Conservation (phyloP, 2,888 invertebrate genomes). For the Mythimna lalbum region DNA sequence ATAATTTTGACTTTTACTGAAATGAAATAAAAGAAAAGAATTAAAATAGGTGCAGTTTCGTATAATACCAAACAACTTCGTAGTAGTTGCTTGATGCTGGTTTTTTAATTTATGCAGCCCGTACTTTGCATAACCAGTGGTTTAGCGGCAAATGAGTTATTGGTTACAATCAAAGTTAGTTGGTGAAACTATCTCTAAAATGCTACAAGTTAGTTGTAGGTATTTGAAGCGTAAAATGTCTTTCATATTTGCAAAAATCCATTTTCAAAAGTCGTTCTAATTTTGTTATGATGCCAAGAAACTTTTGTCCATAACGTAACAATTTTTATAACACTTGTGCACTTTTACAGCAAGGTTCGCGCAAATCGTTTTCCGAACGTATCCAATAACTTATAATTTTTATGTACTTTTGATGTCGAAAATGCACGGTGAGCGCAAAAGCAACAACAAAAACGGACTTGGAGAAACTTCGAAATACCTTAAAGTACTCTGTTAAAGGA, state of each 20-base stretch:
- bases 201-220: not conserved
- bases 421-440: constrained; percentile 10
- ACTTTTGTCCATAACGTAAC: constrained; percentile 13
- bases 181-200: not conserved
- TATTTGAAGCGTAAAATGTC: not conserved
- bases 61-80: no score
- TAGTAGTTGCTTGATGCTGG: no score
- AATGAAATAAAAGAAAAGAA: no score
- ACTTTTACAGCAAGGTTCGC: constrained; percentile 16
- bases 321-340: constrained; percentile 26
- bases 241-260: not conserved
- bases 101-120: no score
- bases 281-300: constrained; percentile 3
- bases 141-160: no score
- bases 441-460: constrained; percentile 25
- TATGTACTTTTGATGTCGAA: constrained; percentile 22
- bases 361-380: constrained; percentile 44
- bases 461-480: constrained; percentile 20
- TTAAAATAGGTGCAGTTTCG: no score
- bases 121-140: no score
- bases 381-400: constrained; percentile 49
- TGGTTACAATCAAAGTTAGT: no score
- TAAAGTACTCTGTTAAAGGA: constrained; percentile 32
- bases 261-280: not conserved
- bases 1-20: no score